phyloP scores from a whole-genome alignment of 2,113 vertebrate species.

The Cichladusa arquata region DNA sequence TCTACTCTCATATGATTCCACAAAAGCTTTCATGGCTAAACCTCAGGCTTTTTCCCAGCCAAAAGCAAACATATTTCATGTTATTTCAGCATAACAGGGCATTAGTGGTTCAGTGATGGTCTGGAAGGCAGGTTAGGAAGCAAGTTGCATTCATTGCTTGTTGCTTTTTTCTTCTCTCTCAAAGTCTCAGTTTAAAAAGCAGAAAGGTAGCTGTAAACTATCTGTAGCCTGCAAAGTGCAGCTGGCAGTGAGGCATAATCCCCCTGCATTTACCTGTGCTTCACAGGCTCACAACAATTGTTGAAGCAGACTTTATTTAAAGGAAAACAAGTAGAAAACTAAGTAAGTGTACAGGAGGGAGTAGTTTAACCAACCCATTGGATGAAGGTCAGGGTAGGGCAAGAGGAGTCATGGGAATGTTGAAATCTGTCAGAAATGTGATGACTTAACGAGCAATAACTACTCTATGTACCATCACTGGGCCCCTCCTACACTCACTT shows the following conservation, averaged over 20 bases:
- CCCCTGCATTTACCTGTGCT: background rate
- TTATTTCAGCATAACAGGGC: background rate
- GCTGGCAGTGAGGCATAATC: background rate
- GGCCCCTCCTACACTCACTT: background rate
- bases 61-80: background rate
- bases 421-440: background rate
- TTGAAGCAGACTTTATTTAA: background rate
- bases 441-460: background rate
- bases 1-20: background rate
- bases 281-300: background rate
- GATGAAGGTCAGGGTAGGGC: background rate
- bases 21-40: background rate
- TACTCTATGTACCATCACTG: background rate
- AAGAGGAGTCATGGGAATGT: background rate
- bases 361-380: background rate
- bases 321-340: background rate
- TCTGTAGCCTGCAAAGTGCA: background rate
- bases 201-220: background rate
- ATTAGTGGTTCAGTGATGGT: background rate
- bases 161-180: background rate
- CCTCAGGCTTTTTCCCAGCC: background rate
- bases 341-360: background rate
- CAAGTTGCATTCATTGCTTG: background rate
- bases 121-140: background rate
- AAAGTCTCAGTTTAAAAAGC: background rate